Conservation (phyloP, 2,888 invertebrate genomes). For the Hoplodrina ambigua region DNA sequence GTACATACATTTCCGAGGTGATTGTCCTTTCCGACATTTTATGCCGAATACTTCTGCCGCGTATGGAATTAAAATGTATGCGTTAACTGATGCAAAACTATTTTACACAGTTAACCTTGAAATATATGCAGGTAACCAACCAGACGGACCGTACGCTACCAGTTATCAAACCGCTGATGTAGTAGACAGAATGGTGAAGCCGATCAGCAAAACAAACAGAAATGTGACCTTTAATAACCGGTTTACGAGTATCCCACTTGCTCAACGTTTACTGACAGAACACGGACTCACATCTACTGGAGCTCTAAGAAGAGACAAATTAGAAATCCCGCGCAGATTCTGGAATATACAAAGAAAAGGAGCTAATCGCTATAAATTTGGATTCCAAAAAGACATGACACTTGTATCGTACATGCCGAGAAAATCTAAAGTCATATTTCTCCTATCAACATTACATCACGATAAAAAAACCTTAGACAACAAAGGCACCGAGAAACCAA, state of each 20-base stretch:
- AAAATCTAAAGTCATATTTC: conserved; percentile 21
- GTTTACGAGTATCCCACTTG: conserved; percentile 25
- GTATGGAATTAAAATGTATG: conserved; percentile 49
- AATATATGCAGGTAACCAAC: conserved; percentile 48
- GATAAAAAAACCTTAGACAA: conserved; percentile 14
- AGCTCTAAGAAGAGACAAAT: conserved; percentile 27
- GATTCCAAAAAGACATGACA: conserved; percentile 32
- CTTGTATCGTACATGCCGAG: conserved; percentile 36
- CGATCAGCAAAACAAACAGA: conserved; percentile 31
- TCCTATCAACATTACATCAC: conserved; percentile 33
- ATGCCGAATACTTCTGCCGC: conserved; percentile 26
- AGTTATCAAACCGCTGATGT: conserved; percentile 32
- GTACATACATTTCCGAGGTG: conserved; percentile 37
- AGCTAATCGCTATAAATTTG: conserved; percentile 28
- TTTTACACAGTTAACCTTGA: conserved; percentile 45
- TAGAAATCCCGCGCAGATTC: conserved; percentile 25
- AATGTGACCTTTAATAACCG: conserved; percentile 31
- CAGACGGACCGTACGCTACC: conserved; percentile 26
- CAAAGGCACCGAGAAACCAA: conserved; percentile 21
- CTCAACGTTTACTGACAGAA: conserved; percentile 24
- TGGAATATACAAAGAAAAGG: conserved; percentile 11
- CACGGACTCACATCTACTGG: conserved; percentile 31
- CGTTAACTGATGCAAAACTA: conserved; percentile 42
- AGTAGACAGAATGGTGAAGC: conserved; percentile 33
- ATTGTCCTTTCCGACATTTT: conserved; percentile 32